phyloP scores from a whole-genome alignment of 2,797 vertebrate species.

The Falco naumanni region DNA sequence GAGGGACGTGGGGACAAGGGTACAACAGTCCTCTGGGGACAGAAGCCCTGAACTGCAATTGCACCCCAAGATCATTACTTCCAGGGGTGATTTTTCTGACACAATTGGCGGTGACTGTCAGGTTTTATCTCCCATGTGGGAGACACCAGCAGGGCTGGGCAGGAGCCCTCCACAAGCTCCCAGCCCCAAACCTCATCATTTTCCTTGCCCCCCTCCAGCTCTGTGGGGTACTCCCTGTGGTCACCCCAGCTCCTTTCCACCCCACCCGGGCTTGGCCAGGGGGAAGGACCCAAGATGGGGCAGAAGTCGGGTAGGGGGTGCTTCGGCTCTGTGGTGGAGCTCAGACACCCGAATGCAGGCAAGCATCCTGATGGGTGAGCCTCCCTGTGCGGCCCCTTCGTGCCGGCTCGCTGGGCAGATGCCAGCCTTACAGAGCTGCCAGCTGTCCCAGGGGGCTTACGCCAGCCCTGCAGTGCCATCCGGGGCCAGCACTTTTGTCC shows the following conservation, averaged over 20 bases:
- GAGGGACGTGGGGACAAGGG: background rate
- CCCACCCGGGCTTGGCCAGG: background rate
- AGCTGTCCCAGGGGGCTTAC: slow-evolving; percentile 78
- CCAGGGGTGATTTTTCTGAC: background rate
- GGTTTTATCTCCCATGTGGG: background rate
- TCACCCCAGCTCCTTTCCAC: background rate
- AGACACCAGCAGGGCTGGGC: background rate
- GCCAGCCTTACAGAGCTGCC: slow-evolving; percentile 60
- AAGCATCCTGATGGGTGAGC: accelerated
- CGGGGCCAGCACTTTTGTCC: slow-evolving; percentile 76
- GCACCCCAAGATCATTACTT: background rate
- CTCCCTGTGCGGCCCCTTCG: background rate
- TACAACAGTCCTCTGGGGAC: background rate
- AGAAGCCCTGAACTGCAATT: background rate
- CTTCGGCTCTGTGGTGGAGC: accelerated
- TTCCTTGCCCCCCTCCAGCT: background rate
- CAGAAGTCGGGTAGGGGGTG: accelerated
- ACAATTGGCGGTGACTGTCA: background rate
- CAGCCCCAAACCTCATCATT: background rate
- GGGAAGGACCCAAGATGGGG: background rate
- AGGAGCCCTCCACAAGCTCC: background rate
- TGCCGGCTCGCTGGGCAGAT: background rate
- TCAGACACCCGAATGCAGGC: background rate
- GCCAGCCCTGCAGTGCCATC: slow-evolving; percentile 76
- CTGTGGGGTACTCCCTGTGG: background rate